A percentile compares a stretch with the other conserved stretches of the same genome.
Evolutionary conservation across 2,888 invertebrate species (phyloP).

Genomic region (Torymus aiolomorphi): DNA sequence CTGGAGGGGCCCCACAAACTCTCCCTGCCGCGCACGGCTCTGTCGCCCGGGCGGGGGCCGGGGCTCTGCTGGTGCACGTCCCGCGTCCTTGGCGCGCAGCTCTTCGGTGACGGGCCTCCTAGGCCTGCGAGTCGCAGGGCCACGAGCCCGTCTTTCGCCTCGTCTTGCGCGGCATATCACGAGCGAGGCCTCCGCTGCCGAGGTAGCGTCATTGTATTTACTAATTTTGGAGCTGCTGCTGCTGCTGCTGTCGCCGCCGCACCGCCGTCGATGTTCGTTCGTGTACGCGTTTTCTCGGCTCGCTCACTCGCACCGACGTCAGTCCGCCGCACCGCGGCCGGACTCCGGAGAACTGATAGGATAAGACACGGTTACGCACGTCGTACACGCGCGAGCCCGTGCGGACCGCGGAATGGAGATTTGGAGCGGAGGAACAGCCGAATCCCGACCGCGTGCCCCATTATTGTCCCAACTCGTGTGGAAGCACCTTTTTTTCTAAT

Average conservation of each 20-base stretch:
- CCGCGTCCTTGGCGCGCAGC: too few relatives aligned
- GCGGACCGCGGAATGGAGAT: too few relatives aligned
- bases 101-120: not conserved
- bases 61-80: too few relatives aligned
- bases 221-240: conserved; percentile 72
- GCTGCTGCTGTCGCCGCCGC: conserved; percentile 26
- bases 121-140: conserved; percentile 48
- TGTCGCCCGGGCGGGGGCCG: too few relatives aligned
- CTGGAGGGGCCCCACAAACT: not conserved
- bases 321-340: conserved; percentile 14
- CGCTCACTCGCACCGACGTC: not conserved
- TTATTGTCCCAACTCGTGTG: too few relatives aligned
- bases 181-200: conserved; percentile 62
- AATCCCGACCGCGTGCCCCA: too few relatives aligned
- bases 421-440: too few relatives aligned
- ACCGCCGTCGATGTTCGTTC: conserved; percentile 3
- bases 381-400: too few relatives aligned
- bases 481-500: too few relatives aligned
- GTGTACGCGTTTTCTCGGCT: not conserved
- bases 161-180: conserved; percentile 65
- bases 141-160: conserved; percentile 56
- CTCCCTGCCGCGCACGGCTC: too few relatives aligned
- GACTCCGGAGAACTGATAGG: not conserved
- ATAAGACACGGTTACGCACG: too few relatives aligned
- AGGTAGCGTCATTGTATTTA: conserved; percentile 74